These are phyloP conservation scores for Plutomurus gul DNA, from an alignment of 1,140 invertebrate species.

Conservation along the genomic window DNA sequence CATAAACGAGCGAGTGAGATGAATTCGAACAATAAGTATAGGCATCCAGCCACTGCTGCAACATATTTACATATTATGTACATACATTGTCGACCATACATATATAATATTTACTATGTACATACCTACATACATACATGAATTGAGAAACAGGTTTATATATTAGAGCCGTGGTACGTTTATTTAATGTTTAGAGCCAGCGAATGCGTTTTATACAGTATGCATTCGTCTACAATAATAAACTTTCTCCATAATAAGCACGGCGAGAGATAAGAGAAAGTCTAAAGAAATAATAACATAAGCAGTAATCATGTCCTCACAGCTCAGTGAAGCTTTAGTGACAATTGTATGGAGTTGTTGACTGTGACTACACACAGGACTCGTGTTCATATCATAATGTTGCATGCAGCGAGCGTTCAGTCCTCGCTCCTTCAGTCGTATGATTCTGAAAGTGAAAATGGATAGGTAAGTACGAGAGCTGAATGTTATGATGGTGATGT, in stretches of 20 bases:
- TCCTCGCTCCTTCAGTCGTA: slow-evolving; percentile 3
- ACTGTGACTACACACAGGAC: slow-evolving; percentile 4
- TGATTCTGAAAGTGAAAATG: slow-evolving; percentile 25
- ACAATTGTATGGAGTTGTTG: not conserved
- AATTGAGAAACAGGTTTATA: too few relatives aligned
- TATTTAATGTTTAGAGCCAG: not conserved
- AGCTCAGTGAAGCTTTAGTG: slow-evolving; percentile 16
- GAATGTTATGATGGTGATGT: not conserved
- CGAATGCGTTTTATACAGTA: too few relatives aligned
- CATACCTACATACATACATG: not conserved
- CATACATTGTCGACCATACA: too few relatives aligned
- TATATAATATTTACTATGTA: not conserved
- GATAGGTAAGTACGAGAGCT: not conserved
- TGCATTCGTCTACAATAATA: not conserved
- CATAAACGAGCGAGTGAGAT: too few relatives aligned
- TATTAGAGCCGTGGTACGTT: not conserved
- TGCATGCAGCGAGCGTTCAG: slow-evolving; percentile 5
- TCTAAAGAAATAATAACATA: slow-evolving; percentile 19
- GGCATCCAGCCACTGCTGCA: too few relatives aligned
- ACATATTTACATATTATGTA: too few relatives aligned
- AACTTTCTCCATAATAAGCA: slow-evolving; percentile 8
- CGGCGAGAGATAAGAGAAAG: slow-evolving; percentile 13
- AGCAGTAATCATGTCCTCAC: slow-evolving; percentile 15
- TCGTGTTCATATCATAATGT: slow-evolving; percentile 27
- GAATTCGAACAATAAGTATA: not conserved